These are phyloP conservation scores for Enteromius argenteus DNA, from an alignment of 2,797 vertebrate species.

Conservation along the genomic window DNA sequence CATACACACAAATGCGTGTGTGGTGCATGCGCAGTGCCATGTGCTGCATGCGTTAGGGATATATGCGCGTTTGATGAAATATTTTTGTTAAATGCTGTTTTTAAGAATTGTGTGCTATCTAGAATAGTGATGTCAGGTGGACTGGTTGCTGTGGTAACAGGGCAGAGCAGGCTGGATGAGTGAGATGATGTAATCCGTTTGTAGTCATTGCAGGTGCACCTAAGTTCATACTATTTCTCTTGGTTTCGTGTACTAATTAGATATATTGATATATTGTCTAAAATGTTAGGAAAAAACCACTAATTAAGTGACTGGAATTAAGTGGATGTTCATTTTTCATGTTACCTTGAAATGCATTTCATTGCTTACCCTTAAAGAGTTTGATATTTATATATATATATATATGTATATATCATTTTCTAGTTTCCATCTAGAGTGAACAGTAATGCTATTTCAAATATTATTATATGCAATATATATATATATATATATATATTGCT, in stretches of 20 bases:
- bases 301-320: background rate
- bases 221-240: slow-evolving; percentile 45
- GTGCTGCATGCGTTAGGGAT: background rate
- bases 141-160: slow-evolving; percentile 69
- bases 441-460: background rate
- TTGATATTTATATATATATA: background rate
- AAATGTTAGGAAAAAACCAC: background rate
- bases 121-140: slow-evolving; percentile 66
- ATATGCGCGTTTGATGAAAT: slow-evolving; percentile 30
- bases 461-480: too few relatives aligned
- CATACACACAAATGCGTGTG: background rate
- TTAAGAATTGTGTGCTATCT: slow-evolving; percentile 42
- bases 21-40: slow-evolving; percentile 7
- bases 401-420: background rate
- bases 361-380: background rate
- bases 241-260: slow-evolving; percentile 30
- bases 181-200: slow-evolving; percentile 65
- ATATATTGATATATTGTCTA: background rate
- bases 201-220: slow-evolving; percentile 54
- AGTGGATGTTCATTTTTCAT: background rate
- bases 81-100: slow-evolving; percentile 42
- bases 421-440: background rate
- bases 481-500: background rate
- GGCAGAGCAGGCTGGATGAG: slow-evolving; percentile 60
- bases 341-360: background rate